phyloP scores from a whole-genome alignment of 1,140 invertebrate genomes.

The Portunus trituberculatus region DNA sequence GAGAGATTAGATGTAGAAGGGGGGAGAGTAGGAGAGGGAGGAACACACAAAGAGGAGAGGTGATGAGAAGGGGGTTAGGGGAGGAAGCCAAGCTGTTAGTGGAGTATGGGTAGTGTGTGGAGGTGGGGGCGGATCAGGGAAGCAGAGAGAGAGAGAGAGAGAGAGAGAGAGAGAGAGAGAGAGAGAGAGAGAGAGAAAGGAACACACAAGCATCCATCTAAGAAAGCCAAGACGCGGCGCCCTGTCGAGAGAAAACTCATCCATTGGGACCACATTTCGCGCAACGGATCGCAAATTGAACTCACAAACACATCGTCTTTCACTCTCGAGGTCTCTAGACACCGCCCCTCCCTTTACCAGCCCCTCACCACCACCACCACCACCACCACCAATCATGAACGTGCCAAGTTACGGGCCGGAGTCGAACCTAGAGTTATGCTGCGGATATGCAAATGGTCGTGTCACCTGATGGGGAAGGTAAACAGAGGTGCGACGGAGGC shows the following conservation, averaged over 20 bases:
- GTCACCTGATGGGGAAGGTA: background rate
- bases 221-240: background rate
- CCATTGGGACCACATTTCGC: background rate
- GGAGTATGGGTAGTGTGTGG: too few species aligned
- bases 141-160: too few species aligned
- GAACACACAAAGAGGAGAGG: too few species aligned
- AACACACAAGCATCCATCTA: too few species aligned
- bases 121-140: too few species aligned
- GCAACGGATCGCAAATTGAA: background rate
- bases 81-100: background rate
- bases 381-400: background rate
- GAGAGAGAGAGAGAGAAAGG: too few species aligned
- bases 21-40: too few species aligned
- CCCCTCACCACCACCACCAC: background rate
- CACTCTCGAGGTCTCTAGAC: background rate
- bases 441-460: background rate
- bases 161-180: too few species aligned
- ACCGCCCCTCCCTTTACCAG: background rate
- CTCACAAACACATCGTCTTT: constrained; percentile 13
- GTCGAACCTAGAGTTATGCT: background rate
- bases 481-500: background rate
- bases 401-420: background rate
- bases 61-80: too few species aligned
- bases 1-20: too few species aligned
- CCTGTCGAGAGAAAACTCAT: background rate